Base-by-base conservation (phyloP, 2,113 vertebrate genomes). In the Butastur rufipennis region DNA sequence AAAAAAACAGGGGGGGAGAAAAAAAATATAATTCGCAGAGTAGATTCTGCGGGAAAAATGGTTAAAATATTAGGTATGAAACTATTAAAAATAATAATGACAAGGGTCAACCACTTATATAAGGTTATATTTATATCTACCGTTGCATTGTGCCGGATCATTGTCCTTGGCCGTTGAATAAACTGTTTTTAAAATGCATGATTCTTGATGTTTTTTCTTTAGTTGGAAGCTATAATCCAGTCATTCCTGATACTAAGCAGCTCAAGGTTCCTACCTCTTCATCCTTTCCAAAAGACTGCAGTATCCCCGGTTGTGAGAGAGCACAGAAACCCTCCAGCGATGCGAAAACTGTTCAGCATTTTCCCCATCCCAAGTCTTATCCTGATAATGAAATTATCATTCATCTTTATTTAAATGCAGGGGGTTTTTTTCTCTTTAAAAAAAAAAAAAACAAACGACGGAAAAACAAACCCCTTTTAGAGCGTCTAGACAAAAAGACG, bases 111-210 rank as follows among this genome's bases (percentile, higher is more conserved):
- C 97, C 96, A 97, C 97, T 98, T 97, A 93, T 90, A 72, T 85
- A 95, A 96, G 96, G 96, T 94, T 97, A 97, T 97, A 95, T 98
- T 97, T 97, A 97, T 97, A 97, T 95, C 88, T 95, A 90, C 95
- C 93, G 84, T 96, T 97, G 72, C 94, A 88, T 97, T 96, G 93
- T 97, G 97, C 96, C 96, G 86, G 97, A 96, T 94, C 95, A 92
- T 96, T 96, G 96, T 96, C 93, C 96, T 93, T 97, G 90, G 95
- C 96, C 84, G 81, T 95, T 92, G 96, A 97, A 97, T 97, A 96
- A 97, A 97, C 86, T 92, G 97, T 96, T 97, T 98, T 96, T 89
- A 85, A 96, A 97, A 83, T 97, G 97, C 97, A 96, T 96, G 97
- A 94, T 94, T 97, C 96, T 97, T 90, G 94, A 96, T 95, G 96